Evolutionary conservation across 2,888 invertebrate genomes (phyloP).

Genomic region (Scrobipalpa atriplicella): DNA sequence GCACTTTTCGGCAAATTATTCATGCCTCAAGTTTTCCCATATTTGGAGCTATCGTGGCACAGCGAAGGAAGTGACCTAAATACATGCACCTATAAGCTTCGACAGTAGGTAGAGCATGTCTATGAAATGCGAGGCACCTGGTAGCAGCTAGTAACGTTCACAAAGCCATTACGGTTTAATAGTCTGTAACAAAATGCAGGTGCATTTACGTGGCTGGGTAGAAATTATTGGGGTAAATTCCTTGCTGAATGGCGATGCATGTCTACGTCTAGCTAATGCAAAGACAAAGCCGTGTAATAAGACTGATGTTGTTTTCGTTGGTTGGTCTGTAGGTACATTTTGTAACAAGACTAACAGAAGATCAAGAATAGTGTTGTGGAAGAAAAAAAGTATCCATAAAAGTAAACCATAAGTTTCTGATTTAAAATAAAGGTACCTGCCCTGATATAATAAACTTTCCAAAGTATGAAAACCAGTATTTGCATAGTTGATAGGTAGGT

Average conservation of each 20-base stretch:
- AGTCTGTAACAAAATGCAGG: conserved; percentile 27
- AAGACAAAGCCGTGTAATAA: background rate
- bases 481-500: too few species aligned
- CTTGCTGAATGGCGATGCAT: background rate
- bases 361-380: background rate
- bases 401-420: too few species aligned
- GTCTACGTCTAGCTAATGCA: background rate
- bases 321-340: background rate
- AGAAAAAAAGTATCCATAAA: too few species aligned
- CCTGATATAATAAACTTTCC: too few species aligned
- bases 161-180: conserved; percentile 28
- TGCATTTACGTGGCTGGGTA: conserved; percentile 16
- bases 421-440: too few species aligned
- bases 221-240: conserved; percentile 13
- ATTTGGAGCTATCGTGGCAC: background rate
- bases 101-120: conserved; percentile 4
- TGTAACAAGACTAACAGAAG: background rate
- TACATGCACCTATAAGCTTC: conserved; percentile 7
- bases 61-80: background rate
- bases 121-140: conserved; percentile 11
- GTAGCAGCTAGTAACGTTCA: conserved; percentile 19
- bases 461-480: too few species aligned
- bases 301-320: too few species aligned
- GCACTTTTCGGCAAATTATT: background rate
- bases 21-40: background rate